Percentiles rank a stretch among this genome's conserved stretches.
These are phyloP conservation scores for Apaloderma vittatum DNA, from an alignment of 2,113 vertebrate genomes.

Conservation along the genomic window DNA sequence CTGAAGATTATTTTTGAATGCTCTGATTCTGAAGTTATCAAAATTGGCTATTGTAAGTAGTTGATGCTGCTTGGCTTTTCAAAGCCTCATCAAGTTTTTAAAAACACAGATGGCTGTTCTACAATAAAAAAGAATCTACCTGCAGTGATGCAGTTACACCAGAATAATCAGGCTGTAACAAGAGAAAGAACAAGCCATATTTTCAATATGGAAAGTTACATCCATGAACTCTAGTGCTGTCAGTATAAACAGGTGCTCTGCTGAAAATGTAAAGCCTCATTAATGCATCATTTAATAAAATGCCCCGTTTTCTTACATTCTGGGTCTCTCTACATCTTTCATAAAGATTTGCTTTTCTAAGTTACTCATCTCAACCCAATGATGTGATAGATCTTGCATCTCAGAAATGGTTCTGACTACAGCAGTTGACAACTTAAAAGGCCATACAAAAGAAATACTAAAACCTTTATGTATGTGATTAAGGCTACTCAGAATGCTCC, in stretches of 20 bases:
- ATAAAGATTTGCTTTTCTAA: constrained; percentile 30
- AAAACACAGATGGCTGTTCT: constrained; percentile 71
- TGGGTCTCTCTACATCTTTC: background rate
- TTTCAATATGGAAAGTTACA: background rate
- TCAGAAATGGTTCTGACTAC: background rate
- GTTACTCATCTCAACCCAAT: background rate
- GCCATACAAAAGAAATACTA: background rate
- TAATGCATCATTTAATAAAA: constrained; percentile 56
- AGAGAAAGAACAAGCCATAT: background rate
- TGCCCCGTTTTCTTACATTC: constrained; percentile 9
- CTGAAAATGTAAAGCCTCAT: constrained; percentile 18
- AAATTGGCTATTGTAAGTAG: constrained; percentile 52
- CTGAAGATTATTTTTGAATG: constrained; percentile 54
- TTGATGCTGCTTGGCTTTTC: constrained; percentile 53
- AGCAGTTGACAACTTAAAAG: background rate
- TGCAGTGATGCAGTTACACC: constrained; percentile 50
- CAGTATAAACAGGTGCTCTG: background rate
- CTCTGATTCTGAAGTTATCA: constrained; percentile 49
- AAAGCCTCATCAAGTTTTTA: constrained; percentile 67
- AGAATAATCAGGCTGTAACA: constrained; percentile 47
- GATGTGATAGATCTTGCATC: background rate
- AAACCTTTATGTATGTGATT: constrained; percentile 23
- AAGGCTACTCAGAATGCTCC: constrained; percentile 12
- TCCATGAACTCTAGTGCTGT: background rate
- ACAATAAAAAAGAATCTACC: constrained; percentile 49